Evolutionary conservation across 1,140 invertebrate species (phyloP), one percentile per base, ranked within the genome.

Genomic region (Camponotus pennsylvanicus): DNA sequence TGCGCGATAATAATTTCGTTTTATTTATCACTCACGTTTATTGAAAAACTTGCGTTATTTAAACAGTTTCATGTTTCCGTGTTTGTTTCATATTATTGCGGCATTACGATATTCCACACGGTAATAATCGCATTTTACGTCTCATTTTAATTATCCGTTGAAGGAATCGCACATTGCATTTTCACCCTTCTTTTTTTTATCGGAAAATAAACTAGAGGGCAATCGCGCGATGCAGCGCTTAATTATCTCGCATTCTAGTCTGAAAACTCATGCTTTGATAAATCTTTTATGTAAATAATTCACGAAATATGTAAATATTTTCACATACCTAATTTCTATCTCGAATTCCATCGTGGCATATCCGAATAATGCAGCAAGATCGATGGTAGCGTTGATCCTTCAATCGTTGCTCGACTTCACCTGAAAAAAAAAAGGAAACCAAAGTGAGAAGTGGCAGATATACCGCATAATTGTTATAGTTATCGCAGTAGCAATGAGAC

Each of bases 251-350:
- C 18, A 34, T 13, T 32, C 21, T 18, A 42, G 15, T 40, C 21
- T 57, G 11, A 21, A 45, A 32, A 7, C 11, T 37, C 18, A 32
- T 27, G 37, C 7, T 37, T 45, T 9, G n/a, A 37, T 1, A 6
- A 69, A 5, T 11, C 32, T 15, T 78, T 78, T 32, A 37, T 6
- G 15, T 21, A 34, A 78, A 45, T 45, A 21, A 66, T 37, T 52
- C 21, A 66, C 9, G 11, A 1, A 11, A 13, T 13, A 8, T 27
- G 9, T 18, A 59, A 59, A 42, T 69, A n/a, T 32, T 69, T 40
- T 40, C 15, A 82, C 79, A 9, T 82, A 83, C 79, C 79, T 73
- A 59, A 61, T 42, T 75, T 63, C 55, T 75, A 75, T 83, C 69
- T 83, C 40, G 40, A 15, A 42, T 27, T 13, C 55, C 79, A 83